These are phyloP conservation scores for Hippopotamus amphibius DNA, from an alignment of 2,113 vertebrate genomes.

Conservation along the genomic window DNA sequence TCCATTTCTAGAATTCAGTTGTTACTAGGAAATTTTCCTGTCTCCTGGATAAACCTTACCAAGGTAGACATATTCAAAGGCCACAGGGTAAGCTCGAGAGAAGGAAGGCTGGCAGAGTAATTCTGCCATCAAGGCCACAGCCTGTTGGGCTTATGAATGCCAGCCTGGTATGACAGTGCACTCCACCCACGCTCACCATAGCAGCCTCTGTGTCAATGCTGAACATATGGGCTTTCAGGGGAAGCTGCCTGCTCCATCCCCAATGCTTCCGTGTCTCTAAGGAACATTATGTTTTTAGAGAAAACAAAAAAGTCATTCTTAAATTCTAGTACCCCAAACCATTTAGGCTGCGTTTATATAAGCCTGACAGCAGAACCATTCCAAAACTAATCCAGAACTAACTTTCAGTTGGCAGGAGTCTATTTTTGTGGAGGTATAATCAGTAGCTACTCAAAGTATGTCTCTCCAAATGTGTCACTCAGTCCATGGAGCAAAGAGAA, in stretches of 20 bases:
- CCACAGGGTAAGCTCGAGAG: neutral
- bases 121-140: neutral
- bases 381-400: neutral
- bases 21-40: neutral
- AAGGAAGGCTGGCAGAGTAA: neutral
- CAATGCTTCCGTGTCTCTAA: slow-evolving; percentile 22
- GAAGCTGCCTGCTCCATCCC: neutral
- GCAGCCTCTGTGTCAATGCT: neutral
- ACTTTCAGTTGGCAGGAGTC: neutral
- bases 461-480: neutral
- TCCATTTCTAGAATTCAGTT: neutral
- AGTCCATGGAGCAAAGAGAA: neutral
- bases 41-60: neutral
- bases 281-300: slow-evolving; percentile 46
- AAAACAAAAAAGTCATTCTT: neutral
- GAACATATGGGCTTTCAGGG: slow-evolving; percentile 46
- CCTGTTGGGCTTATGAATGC: neutral
- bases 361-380: neutral
- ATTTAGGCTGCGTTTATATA: neutral
- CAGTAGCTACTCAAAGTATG: neutral
- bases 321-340: neutral
- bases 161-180: neutral
- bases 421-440: neutral
- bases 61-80: neutral
- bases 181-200: neutral